These are phyloP conservation scores for Eurois occulta DNA, from an alignment of 2,888 invertebrate species.

Conservation along the genomic window DNA sequence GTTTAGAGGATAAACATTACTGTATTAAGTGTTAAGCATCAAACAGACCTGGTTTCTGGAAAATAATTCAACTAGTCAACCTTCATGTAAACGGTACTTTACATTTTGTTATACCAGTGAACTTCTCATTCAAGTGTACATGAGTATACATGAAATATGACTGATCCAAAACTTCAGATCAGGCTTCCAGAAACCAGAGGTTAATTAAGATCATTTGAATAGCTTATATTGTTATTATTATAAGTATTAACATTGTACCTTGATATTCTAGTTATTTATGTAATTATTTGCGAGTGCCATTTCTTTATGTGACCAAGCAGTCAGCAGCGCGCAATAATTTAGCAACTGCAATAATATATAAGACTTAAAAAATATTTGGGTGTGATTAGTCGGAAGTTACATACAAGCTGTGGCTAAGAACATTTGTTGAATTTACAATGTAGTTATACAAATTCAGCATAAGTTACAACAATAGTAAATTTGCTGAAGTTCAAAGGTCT, in stretches of 20 bases:
- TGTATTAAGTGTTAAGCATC: slow-evolving; percentile 32
- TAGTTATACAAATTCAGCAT: slow-evolving; percentile 4
- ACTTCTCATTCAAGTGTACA: background rate
- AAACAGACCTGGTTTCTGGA: slow-evolving; percentile 22
- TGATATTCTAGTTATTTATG: background rate
- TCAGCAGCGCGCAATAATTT: slow-evolving; percentile 22
- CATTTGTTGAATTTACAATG: background rate
- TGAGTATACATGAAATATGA: background rate
- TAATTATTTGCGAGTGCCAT: slow-evolving; percentile 34
- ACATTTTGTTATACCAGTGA: background rate
- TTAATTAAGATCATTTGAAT: slow-evolving; percentile 9
- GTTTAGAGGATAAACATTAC: slow-evolving; percentile 16
- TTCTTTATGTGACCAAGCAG: slow-evolving; percentile 32
- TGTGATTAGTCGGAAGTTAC: slow-evolving; percentile 21
- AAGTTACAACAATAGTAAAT: background rate
- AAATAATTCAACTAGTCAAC: background rate
- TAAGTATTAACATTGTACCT: slow-evolving; percentile 9
- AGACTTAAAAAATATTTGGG: background rate
- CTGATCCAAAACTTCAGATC: background rate
- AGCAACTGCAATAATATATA: background rate
- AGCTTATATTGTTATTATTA: slow-evolving; percentile 7
- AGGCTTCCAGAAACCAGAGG: slow-evolving; percentile 6
- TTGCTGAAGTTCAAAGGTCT: background rate
- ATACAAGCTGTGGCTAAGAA: slow-evolving; percentile 9
- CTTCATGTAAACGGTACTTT: background rate